A percentile compares a stretch with the other conserved stretches of the same genome.
Conservation (phyloP, 2,888 invertebrate species). For the Eupithecia subfuscata region DNA sequence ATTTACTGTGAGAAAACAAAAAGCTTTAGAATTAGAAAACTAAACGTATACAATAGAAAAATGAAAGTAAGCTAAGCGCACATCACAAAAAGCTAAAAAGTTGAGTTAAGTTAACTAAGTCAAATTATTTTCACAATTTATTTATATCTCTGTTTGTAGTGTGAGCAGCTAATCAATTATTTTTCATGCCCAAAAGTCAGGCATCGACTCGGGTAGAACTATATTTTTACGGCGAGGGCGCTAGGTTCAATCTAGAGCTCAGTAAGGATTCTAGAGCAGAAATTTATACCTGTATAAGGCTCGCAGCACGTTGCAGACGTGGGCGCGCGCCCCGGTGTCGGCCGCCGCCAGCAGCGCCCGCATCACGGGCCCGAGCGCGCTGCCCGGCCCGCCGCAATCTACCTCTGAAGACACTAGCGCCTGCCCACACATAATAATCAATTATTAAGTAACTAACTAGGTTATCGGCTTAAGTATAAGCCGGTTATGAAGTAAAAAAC, state of each 20-base stretch:
- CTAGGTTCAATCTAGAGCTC: neutral
- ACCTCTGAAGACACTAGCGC: constrained; percentile 34
- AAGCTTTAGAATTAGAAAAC: neutral
- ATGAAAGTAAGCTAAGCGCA: neutral
- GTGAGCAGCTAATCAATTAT: no score
- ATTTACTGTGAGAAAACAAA: neutral
- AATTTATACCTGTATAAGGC: constrained; percentile 80
- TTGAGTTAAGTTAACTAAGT: no score
- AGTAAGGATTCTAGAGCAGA: no score
- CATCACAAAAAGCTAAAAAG: no score
- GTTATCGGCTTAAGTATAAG: no score
- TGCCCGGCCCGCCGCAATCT: constrained; percentile 11
- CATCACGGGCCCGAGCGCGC: constrained; percentile 6
- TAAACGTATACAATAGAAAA: neutral
- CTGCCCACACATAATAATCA: constrained; percentile 13
- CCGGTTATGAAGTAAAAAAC: no score
- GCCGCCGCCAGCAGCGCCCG: constrained; percentile 8
- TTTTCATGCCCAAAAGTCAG: no score
- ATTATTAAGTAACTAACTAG: neutral
- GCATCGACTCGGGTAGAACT: no score
- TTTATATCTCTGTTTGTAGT: no score
- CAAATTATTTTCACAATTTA: no score
- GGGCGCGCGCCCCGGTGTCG: constrained; percentile 86
- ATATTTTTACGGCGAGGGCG: no score
- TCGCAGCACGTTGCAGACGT: constrained; percentile 87